Evolutionary conservation across 1,140 invertebrate genomes (phyloP).

Genomic region (Hesperophylax magnus): DNA sequence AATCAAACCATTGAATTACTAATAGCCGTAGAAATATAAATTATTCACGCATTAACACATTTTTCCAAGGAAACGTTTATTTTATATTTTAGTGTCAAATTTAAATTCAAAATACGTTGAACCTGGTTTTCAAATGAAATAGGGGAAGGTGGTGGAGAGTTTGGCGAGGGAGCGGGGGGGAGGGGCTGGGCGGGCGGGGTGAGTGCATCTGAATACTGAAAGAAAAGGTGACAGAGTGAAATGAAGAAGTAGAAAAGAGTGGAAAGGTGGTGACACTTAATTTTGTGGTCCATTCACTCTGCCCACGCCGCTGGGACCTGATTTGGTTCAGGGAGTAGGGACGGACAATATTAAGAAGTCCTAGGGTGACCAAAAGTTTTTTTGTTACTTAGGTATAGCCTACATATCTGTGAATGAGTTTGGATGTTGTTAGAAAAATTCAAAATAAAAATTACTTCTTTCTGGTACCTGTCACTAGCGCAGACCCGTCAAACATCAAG

Average conservation of each 20-base stretch:
- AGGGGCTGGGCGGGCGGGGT: background rate
- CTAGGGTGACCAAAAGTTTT: background rate
- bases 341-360: conserved; percentile 1
- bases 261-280: conserved; percentile 36
- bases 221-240: conserved; percentile 33
- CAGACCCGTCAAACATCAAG: too few species aligned
- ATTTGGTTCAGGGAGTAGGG: background rate
- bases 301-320: conserved; percentile 2
- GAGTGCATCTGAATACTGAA: conserved; percentile 28
- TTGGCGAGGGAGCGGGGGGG: background rate
- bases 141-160: background rate
- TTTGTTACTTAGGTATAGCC: background rate
- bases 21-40: background rate
- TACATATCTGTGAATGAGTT: too few species aligned
- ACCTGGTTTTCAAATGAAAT: background rate
- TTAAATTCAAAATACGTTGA: conserved; percentile 17
- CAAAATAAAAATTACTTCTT: too few species aligned
- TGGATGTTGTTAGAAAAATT: too few species aligned
- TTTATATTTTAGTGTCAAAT: background rate
- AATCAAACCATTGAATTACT: background rate
- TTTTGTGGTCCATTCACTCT: conserved; percentile 38
- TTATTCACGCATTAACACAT: background rate
- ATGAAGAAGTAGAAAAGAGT: conserved; percentile 34
- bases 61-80: background rate
- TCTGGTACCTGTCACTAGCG: too few species aligned